These are phyloP conservation scores for Tridacna gigas DNA, from an alignment of 2,888 invertebrate species.

Conservation along the genomic window DNA sequence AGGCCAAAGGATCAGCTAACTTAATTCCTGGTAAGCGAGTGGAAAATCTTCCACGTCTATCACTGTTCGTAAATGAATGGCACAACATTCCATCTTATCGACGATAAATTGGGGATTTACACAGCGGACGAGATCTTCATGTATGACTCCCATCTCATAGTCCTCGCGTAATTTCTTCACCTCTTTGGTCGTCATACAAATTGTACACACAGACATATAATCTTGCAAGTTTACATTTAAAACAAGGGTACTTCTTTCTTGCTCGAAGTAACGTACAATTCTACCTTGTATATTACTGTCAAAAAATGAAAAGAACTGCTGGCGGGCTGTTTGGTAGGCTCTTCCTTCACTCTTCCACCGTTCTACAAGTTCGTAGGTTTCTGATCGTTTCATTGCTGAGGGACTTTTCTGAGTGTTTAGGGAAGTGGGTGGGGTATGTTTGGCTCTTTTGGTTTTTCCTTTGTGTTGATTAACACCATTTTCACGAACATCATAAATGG, in stretches of 20 bases:
- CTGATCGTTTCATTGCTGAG: slow-evolving; percentile 56
- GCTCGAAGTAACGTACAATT: slow-evolving; percentile 82
- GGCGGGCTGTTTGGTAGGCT: slow-evolving; percentile 54
- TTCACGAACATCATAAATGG: slow-evolving; percentile 41
- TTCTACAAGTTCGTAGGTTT: slow-evolving; percentile 63
- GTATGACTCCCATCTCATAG: slow-evolving; percentile 72
- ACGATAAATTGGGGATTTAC: slow-evolving; percentile 71
- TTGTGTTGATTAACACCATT: slow-evolving; percentile 37
- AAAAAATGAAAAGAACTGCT: slow-evolving; percentile 65
- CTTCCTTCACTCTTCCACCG: slow-evolving; percentile 64
- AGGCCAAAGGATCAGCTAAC: slow-evolving; percentile 25
- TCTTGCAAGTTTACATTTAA: slow-evolving; percentile 75
- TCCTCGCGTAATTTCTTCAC: slow-evolving; percentile 75
- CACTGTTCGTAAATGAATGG: slow-evolving; percentile 74
- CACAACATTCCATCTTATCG: slow-evolving; percentile 72
- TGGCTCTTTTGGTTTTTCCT: slow-evolving; percentile 28
- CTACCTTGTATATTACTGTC: slow-evolving; percentile 71
- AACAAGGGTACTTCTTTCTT: slow-evolving; percentile 81
- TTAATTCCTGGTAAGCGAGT: slow-evolving; percentile 71
- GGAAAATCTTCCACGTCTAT: slow-evolving; percentile 77
- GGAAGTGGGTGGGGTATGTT: slow-evolving; percentile 54
- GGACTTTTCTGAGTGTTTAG: slow-evolving; percentile 39
- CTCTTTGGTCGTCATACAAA: slow-evolving; percentile 79
- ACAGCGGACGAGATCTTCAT: slow-evolving; percentile 71
- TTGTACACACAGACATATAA: slow-evolving; percentile 77